Evolutionary conservation across 2,797 vertebrate genomes (phyloP).

Genomic region (Argentina silus): DNA sequence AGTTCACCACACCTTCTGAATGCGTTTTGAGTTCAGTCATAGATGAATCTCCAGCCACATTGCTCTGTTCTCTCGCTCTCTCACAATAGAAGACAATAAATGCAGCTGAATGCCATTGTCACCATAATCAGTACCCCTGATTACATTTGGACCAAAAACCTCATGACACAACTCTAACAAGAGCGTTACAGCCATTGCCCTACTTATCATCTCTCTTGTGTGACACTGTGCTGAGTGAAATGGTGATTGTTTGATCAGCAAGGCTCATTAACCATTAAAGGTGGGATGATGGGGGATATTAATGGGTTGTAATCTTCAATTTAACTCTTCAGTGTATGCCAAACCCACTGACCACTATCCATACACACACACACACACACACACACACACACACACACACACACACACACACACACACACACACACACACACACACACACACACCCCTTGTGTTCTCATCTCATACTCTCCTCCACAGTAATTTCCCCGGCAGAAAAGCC

Average conservation of each 20-base stretch:
- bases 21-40: constrained; percentile 19
- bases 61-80: constrained; percentile 7
- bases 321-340: background rate
- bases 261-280: constrained; percentile 56
- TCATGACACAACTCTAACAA: constrained; percentile 16
- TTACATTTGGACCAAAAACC: constrained; percentile 34
- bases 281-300: constrained; percentile 55
- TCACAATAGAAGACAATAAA: constrained; percentile 26
- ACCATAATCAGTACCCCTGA: constrained; percentile 37
- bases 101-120: constrained; percentile 23
- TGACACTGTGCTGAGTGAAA: constrained; percentile 46
- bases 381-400: constrained; percentile 13
- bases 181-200: constrained; percentile 17
- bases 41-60: constrained; percentile 46
- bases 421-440: background rate
- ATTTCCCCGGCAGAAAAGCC: constrained; percentile 64
- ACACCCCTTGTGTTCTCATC: constrained; percentile 49
- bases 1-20: constrained; percentile 39
- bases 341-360: background rate
- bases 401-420: constrained; percentile 6
- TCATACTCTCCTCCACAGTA: constrained; percentile 54
- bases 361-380: constrained; percentile 30
- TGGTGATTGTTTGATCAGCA: constrained; percentile 57
- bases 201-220: constrained; percentile 23
- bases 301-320: constrained; percentile 35